Evolutionary conservation across 1,140 invertebrate genomes (phyloP), one percentile per base, ranked within the genome.

Genomic region (Helicoverpa zea): DNA sequence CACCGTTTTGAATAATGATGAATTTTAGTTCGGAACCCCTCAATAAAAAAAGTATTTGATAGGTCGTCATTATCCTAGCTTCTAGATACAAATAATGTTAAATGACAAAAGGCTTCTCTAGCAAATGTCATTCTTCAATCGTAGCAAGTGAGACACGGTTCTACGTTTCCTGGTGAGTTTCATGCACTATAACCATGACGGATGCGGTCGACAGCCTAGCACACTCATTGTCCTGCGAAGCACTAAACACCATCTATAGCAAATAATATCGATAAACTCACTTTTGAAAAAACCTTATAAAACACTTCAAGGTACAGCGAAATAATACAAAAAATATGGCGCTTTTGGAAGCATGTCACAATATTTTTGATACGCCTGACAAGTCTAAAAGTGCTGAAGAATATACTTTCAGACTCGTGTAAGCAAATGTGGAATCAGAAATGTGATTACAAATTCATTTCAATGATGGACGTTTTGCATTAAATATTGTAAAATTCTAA

Each of bases 371-470:
- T 68, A 23, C 12, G 49, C 43, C 51, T 49, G 16, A 49, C 0
- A 5, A 68, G 18, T 66, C 43, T 64, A 63, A 43, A 43, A 9
- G 5, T 5, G 7, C 35, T 43, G 5, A 43, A 43, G 35, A 43
- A 43, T 43, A 7, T 43, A 43, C 35, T 43, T 9, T 43, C 35
- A 9, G 4, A 43, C 35, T 43, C 35, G 35, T 43, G 35, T 43
- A 30, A 63, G 29, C 59, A 63, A 68, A 47, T 23, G 43, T 68
- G 18, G 23, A 51, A 68, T 68, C 9, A 68, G 12, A 68, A 47
- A 68, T 51, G 16, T 30, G 43, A 18, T 68, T 68, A 51, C 64
- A 68, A 68, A 18, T 68, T 51, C 16, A 51, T 51, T 12, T 64
- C 14, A 18, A 49, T 68, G 43, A 18, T 13, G 18, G 43, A 51